phyloP scores from a whole-genome alignment of 2,113 vertebrate species.

The Crotalus helleri region DNA sequence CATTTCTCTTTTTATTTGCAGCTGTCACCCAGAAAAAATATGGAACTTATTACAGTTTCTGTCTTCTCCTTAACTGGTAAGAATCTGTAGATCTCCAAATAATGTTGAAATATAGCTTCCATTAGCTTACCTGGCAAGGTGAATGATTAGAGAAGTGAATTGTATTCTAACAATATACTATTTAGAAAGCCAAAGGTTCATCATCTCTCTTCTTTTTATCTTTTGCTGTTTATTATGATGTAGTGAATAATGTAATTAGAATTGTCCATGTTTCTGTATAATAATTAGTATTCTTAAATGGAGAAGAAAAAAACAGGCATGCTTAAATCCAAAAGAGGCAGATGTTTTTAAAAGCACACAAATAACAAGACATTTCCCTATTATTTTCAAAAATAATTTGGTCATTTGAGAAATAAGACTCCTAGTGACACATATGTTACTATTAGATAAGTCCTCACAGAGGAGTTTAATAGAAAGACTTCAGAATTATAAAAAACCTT shows the following conservation, averaged over 20 bases:
- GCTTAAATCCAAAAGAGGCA: background rate
- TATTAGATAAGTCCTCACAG: constrained; percentile 44
- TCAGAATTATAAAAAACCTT: constrained; percentile 41
- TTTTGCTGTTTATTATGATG: background rate
- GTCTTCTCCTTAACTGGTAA: background rate
- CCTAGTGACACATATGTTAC: constrained; percentile 34
- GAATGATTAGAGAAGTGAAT: background rate
- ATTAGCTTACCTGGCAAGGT: background rate
- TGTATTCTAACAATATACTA: background rate
- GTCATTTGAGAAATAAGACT: constrained; percentile 42
- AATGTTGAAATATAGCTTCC: background rate
- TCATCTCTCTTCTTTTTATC: background rate
- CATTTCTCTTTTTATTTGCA: background rate
- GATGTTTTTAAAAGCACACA: background rate
- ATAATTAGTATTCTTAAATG: constrained; percentile 1
- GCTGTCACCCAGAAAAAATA: background rate
- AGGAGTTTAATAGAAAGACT: constrained; percentile 4
- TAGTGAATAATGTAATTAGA: background rate
- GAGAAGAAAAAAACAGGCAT: constrained; percentile 3
- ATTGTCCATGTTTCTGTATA: background rate
- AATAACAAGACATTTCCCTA: background rate
- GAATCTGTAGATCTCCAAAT: background rate
- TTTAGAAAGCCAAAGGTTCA: background rate
- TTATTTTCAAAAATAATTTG: constrained; percentile 23
- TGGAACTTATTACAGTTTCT: background rate